Evolutionary conservation across 2,797 vertebrate genomes (phyloP), one percentile per base, ranked within the genome.

Genomic region (Catamblyrhynchus diadema): DNA sequence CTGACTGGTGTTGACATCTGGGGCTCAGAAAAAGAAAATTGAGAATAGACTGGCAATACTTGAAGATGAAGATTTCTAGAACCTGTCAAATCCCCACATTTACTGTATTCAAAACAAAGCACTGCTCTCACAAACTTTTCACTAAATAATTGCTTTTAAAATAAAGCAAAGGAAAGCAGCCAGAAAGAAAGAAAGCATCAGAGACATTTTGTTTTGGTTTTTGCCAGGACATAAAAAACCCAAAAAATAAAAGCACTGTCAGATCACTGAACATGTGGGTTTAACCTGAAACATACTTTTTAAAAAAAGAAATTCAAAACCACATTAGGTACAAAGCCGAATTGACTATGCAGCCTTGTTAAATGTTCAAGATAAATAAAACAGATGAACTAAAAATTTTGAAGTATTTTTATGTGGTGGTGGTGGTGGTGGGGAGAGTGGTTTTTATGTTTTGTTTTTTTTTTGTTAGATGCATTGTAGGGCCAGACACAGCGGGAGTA

Each of bases 391-490:
- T 50, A 27, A 61, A 92, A 81, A 50, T 8, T 3, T 12, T 61
- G 14, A 23, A 16, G 2, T 9, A n/a, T 84, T 27, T 37, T 23
- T 12, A 57, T 48, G 17, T 74, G 18, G 11, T 44, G 2, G 18
- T 33, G 11, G n/a, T 19, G 14, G n/a, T 19, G 23, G 7, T 5
- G 9, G 22, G 12, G 16, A 14, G 3, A 8, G 12, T 0, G 0
- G 6, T 17, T 42, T 59, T 69, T 69, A 15, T 41, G 15, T 48
- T 67, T 39, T 33, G 15, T 14, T 3, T 4, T 35, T 73, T 62
- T 74, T 60, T 61, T 61, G 24, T 79, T 62, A 44, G 62, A 28
- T 65, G 33, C 6, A 12, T 51, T 80, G 7, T 73, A n/a, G 41
- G 57, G 17, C 24, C 37, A 69, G 23, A 45, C 12, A 2, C 8